phyloP scores from a whole-genome alignment of 37 sponge, comb jelly and placozoan genomes.

The Oscarella lobularis region DNA sequence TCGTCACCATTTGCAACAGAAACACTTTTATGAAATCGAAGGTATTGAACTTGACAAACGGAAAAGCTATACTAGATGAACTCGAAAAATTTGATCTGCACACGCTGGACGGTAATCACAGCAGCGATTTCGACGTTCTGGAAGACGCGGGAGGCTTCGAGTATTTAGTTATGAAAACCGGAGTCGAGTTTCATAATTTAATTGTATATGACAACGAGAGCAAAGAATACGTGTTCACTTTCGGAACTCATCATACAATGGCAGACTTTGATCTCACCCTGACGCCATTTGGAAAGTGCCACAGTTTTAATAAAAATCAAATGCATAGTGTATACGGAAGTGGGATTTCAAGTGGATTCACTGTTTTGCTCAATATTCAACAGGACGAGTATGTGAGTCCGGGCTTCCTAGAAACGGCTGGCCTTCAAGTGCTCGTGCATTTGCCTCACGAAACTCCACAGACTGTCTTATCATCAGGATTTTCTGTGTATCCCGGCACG shows the following conservation, averaged over 20 bases:
- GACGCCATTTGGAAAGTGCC: background rate
- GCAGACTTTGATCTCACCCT: background rate
- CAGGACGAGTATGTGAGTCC: background rate
- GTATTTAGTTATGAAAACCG: background rate
- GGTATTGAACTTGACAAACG: background rate
- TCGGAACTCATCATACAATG: too few species aligned
- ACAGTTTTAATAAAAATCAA: background rate
- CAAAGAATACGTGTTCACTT: too few species aligned
- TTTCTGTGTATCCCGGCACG: background rate
- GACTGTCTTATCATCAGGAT: background rate
- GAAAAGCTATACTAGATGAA: background rate
- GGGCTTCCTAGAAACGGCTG: background rate
- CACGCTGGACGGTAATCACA: background rate
- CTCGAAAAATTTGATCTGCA: background rate
- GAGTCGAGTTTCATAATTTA: background rate
- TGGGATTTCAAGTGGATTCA: background rate
- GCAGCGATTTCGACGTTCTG: background rate
- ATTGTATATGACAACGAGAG: background rate
- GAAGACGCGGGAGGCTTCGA: background rate
- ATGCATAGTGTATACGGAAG: background rate
- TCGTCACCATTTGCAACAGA: background rate
- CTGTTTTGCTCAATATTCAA: background rate
- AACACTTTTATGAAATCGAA: background rate
- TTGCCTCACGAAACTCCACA: background rate
- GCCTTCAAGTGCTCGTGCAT: background rate